A percentile compares a stretch with the other conserved stretches of the same genome.
Evolutionary conservation across 2,888 invertebrate species (phyloP).

Genomic region (Philopedon plagiatum): DNA sequence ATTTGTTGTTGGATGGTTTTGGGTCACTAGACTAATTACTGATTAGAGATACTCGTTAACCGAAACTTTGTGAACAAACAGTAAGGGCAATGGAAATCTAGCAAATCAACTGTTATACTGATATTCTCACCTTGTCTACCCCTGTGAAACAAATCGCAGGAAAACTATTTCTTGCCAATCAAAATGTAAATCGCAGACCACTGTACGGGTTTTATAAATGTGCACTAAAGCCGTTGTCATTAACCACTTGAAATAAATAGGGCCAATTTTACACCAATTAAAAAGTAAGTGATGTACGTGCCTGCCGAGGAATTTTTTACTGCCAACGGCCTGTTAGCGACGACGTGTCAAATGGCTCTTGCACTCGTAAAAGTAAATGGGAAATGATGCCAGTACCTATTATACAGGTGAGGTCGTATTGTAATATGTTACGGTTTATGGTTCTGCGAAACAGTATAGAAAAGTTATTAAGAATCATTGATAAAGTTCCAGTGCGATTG

Average conservation of each 20-base stretch:
- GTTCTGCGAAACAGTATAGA: background rate
- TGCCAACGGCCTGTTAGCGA: conserved; percentile 45
- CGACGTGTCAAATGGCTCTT: conserved; percentile 49
- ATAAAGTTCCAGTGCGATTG: no score
- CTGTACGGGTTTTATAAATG: conserved; percentile 36
- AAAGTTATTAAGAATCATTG: no score
- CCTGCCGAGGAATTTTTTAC: conserved; percentile 46
- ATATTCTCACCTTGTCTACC: no score
- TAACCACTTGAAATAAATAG: conserved; percentile 53
- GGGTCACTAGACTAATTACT: no score
- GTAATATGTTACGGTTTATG: background rate
- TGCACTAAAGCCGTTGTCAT: conserved; percentile 44
- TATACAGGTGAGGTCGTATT: conserved; percentile 37
- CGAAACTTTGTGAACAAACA: no score
- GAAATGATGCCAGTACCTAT: conserved; percentile 33
- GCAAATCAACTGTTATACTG: no score
- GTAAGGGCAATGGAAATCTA: no score
- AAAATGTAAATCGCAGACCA: conserved; percentile 7
- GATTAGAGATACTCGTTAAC: no score
- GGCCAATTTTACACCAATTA: conserved; percentile 53
- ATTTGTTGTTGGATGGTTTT: no score
- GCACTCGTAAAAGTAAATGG: conserved; percentile 45
- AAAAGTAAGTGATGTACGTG: conserved; percentile 52
- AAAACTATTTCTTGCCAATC: conserved; percentile 6
- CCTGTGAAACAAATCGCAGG: no score